Percentiles rank a stretch among this genome's conserved stretches.
These are phyloP conservation scores for Lepidochrysops patricia DNA, from an alignment of 2,888 invertebrate genomes.

Conservation along the genomic window DNA sequence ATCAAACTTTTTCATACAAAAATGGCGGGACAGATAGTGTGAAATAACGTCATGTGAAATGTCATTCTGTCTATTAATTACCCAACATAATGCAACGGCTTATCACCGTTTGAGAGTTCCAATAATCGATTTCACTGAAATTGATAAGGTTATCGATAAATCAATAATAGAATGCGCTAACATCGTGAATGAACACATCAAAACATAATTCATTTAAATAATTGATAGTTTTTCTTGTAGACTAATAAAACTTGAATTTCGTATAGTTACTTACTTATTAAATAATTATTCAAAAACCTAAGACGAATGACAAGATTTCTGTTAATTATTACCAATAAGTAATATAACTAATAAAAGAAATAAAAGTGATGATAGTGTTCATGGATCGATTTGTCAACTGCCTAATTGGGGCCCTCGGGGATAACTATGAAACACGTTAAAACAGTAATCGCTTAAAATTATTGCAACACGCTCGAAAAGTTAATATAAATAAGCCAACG, in stretches of 20 bases:
- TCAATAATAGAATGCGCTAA: constrained; percentile 17
- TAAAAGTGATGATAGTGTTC: not conserved
- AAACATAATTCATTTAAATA: constrained; percentile 12
- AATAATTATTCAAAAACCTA: not conserved
- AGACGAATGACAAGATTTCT: not conserved
- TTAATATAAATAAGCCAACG: constrained; percentile 18
- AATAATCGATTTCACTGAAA: constrained; percentile 18
- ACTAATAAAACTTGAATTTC: not conserved
- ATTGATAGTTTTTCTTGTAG: not conserved
- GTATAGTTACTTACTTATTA: not conserved
- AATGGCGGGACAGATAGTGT: not conserved
- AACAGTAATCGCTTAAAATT: not conserved
- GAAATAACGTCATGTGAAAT: not conserved
- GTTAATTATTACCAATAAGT: not conserved
- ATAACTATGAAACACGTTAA: not conserved
- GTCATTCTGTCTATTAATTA: constrained; percentile 8
- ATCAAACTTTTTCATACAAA: constrained; percentile 12
- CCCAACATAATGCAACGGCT: constrained; percentile 10
- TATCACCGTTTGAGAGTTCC: constrained; percentile 12
- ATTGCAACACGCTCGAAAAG: not conserved
- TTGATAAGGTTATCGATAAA: constrained; percentile 21
- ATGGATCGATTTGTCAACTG: not conserved
- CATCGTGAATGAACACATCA: constrained; percentile 5
- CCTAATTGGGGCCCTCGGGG: not conserved
- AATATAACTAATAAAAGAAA: not conserved